Evolutionary conservation across 1,140 invertebrate genomes (phyloP), one percentile per base, ranked within the genome.

Genomic region (Bombus huntii): DNA sequence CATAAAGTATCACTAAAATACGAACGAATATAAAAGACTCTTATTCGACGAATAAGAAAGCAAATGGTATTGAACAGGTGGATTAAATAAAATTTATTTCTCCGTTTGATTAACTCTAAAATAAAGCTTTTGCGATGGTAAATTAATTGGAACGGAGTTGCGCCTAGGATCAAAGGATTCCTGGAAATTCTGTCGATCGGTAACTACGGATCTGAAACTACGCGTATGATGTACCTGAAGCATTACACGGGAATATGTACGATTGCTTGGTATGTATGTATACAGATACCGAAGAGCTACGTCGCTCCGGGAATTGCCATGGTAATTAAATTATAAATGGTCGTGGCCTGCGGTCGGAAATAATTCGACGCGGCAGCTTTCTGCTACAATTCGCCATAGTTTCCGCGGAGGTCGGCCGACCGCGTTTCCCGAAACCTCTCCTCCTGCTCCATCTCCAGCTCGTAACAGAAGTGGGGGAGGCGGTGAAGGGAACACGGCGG

Each of bases 251-350:
- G 22, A 59, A 59, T 78, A 82, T 85, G 78, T 81, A 81, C 70
- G 66, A 68, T 74, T 88, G 47, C 25, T 62, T 18, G 37, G 84
- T 80, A 59, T 76, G 75, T 86, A 74, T 88, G 83, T 88, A 79
- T 37, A 77, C 62, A 65, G 74, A 79, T 78, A 47, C 70, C 53
- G 86, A 90, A 85, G 82, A 87, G 89, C 77, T 75, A 73, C 82
- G 87, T 83, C 87, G 89, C 76, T 83, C 70, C 34, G 87, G 88
- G 91, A 89, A 93, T 93, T 92, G 91, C 91, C 90, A 74, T 78
- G 89, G 91, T 94, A 93, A 94, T 94, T 93, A 92, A 94, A 94
- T 94, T 92, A 93, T 92, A 91, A 93, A 89, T 90, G 92, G 91
- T 92, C 91, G 89, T 86, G 90, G 89, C 82, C 87, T 94, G 93